Percentiles rank a stretch among this genome's conserved stretches.
Conservation (phyloP, 2,797 vertebrate genomes). For the Hydrophis major region DNA sequence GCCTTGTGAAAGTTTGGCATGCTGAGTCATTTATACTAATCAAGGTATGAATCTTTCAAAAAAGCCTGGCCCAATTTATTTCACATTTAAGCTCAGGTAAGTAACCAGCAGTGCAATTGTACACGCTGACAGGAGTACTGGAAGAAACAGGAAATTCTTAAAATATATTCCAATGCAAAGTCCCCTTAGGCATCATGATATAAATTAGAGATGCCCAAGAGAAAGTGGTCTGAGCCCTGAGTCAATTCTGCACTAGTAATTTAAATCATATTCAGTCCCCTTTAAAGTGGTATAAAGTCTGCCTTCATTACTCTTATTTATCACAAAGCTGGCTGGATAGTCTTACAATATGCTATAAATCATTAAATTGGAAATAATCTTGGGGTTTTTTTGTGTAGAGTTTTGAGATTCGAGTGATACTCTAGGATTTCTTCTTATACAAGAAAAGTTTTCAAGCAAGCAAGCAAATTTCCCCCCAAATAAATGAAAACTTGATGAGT, state of each 20-base stretch:
- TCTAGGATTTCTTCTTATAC: background rate
- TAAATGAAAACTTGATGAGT: background rate
- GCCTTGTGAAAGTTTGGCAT: conserved; percentile 84
- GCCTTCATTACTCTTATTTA: background rate
- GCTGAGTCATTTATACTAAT: conserved; percentile 66
- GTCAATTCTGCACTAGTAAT: background rate
- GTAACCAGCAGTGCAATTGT: background rate
- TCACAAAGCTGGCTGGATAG: background rate
- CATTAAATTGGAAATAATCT: background rate
- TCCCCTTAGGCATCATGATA: background rate
- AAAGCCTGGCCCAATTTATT: background rate
- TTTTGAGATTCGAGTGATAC: background rate
- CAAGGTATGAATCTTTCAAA: conserved; percentile 70
- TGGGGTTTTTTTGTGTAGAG: background rate
- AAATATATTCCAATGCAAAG: background rate
- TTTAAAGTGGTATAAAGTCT: background rate
- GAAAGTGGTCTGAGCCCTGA: background rate
- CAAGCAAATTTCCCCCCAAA: background rate
- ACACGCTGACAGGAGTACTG: background rate
- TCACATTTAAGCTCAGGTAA: background rate
- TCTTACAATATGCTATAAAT: background rate
- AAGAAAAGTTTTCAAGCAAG: background rate
- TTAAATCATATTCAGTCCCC: background rate
- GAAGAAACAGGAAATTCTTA: background rate
- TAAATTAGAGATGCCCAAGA: background rate